Percentiles rank a stretch among this genome's conserved stretches.
Evolutionary conservation across 2,888 invertebrate genomes (phyloP).

Genomic region (Parascotia fuliginaria): DNA sequence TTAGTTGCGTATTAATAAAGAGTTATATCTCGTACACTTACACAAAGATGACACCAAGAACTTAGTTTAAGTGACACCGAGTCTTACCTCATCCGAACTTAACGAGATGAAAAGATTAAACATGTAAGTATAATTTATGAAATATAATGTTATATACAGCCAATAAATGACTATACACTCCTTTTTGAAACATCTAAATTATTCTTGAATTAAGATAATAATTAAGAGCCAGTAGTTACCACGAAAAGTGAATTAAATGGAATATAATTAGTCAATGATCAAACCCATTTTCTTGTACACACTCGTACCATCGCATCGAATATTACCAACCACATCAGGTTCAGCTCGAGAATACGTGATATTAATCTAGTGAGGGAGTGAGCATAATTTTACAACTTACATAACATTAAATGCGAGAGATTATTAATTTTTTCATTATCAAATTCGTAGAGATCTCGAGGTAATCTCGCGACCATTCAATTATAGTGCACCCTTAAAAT

Average conservation of each 20-base stretch:
- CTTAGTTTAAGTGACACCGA: slow-evolving; percentile 71
- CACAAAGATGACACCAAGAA: slow-evolving; percentile 76
- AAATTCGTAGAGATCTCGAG: slow-evolving; percentile 74
- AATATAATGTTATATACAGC: slow-evolving; percentile 68
- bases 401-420: slow-evolving; percentile 71
- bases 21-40: slow-evolving; percentile 59
- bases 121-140: slow-evolving; percentile 47
- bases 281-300: slow-evolving; percentile 28
- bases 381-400: slow-evolving; percentile 70
- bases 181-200: slow-evolving; percentile 50
- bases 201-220: slow-evolving; percentile 40
- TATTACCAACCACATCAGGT: slow-evolving; percentile 30
- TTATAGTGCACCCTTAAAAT: slow-evolving; percentile 75
- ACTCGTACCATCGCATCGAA: slow-evolving; percentile 19
- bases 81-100: slow-evolving; percentile 68
- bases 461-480: slow-evolving; percentile 51
- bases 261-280: slow-evolving; percentile 40
- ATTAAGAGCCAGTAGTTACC: slow-evolving; percentile 47
- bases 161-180: slow-evolving; percentile 57
- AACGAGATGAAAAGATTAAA: slow-evolving; percentile 48
- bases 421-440: slow-evolving; percentile 64
- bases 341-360: slow-evolving; percentile 48
- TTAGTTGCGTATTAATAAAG: slow-evolving; percentile 47
- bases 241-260: slow-evolving; percentile 44
- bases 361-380: slow-evolving; percentile 69